A percentile compares a stretch with the other conserved stretches of the same genome.
These are phyloP conservation scores for Syngnathus rostellatus DNA, from an alignment of 2,797 vertebrate species.

Conservation along the genomic window DNA sequence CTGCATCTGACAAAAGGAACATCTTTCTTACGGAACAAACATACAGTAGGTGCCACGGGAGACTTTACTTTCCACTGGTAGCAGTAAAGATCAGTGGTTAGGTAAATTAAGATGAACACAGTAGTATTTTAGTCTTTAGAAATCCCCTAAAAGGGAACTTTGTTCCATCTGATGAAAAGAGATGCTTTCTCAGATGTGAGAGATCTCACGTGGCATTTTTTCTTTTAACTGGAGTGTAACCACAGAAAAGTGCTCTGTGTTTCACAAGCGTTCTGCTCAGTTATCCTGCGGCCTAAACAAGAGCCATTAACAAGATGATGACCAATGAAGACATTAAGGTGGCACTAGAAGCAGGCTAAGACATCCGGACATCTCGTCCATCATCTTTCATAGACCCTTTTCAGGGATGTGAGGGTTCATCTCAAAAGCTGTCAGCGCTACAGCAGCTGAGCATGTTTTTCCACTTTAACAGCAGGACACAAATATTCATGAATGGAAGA, in stretches of 20 bases:
- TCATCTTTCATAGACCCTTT: slow-evolving; percentile 32
- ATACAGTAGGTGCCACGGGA: slow-evolving; percentile 32
- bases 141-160: slow-evolving; percentile 26
- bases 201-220: slow-evolving; percentile 15
- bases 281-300: slow-evolving; percentile 25
- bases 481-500: slow-evolving; percentile 48
- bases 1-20: slow-evolving; percentile 31
- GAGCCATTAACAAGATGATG: slow-evolving; percentile 25
- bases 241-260: slow-evolving; percentile 6
- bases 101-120: slow-evolving; percentile 33
- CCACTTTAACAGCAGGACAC: slow-evolving; percentile 33
- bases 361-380: slow-evolving; percentile 30
- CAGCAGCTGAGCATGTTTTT: slow-evolving; percentile 53
- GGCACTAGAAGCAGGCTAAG: slow-evolving; percentile 21
- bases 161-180: slow-evolving; percentile 12
- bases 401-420: slow-evolving; percentile 31
- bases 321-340: slow-evolving; percentile 32
- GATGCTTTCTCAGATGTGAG: slow-evolving; percentile 12
- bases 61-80: slow-evolving; percentile 37
- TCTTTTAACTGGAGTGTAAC: neutral
- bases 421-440: slow-evolving; percentile 43
- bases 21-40: slow-evolving; percentile 51
- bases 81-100: slow-evolving; percentile 35
- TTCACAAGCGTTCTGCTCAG: slow-evolving; percentile 26
- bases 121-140: neutral